Evolutionary conservation across 2,888 invertebrate genomes (phyloP).

Genomic region (Dasypolia templi): DNA sequence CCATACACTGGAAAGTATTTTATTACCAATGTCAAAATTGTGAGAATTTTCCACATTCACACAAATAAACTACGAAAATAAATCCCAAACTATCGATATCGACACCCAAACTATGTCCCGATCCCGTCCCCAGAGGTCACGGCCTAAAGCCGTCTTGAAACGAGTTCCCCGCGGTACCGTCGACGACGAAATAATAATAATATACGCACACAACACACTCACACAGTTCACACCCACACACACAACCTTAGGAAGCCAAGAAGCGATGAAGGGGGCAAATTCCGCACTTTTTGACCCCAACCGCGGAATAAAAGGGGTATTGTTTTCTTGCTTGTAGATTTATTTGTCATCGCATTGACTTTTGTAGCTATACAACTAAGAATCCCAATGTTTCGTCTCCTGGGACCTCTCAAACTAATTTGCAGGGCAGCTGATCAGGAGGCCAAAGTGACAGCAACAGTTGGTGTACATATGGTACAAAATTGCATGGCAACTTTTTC

Average conservation of each 20-base stretch:
- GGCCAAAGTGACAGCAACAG: background rate
- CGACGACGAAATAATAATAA: slow-evolving; percentile 84
- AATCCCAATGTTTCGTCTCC: too few species aligned
- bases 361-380: background rate
- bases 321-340: slow-evolving; percentile 24
- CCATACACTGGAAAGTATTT: too few species aligned
- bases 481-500: background rate
- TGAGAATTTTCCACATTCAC: too few species aligned
- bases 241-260: slow-evolving; percentile 18
- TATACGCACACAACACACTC: slow-evolving; percentile 74
- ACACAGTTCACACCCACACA: slow-evolving; percentile 65
- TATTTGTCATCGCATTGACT: slow-evolving; percentile 18
- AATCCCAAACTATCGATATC: slow-evolving; percentile 67
- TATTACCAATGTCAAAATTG: too few species aligned
- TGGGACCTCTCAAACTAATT: background rate
- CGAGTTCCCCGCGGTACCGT: slow-evolving; percentile 83
- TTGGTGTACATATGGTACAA: background rate
- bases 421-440: too few species aligned
- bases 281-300: slow-evolving; percentile 60
- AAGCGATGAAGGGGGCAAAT: slow-evolving; percentile 55
- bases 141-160: slow-evolving; percentile 84
- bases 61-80: background rate
- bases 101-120: slow-evolving; percentile 34
- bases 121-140: slow-evolving; percentile 85
- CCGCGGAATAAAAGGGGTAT: slow-evolving; percentile 25